phyloP scores from a whole-genome alignment of 2,797 vertebrate species.

The Brotula barbata region DNA sequence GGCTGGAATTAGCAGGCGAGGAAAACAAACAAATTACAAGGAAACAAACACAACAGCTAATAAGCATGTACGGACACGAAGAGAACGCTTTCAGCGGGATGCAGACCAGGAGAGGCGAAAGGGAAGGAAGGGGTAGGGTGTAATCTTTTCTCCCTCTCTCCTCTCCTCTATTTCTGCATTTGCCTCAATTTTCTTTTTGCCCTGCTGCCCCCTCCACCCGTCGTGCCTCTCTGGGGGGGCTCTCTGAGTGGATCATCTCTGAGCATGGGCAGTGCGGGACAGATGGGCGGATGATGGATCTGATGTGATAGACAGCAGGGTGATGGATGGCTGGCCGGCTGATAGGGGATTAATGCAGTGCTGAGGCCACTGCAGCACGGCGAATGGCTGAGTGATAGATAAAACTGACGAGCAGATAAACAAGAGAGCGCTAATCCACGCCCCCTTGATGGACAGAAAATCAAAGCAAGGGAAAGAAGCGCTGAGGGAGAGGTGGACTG shows the following conservation, averaged over 20 bases:
- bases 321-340: constrained; percentile 82
- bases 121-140: constrained; percentile 41
- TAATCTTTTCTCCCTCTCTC: constrained; percentile 57
- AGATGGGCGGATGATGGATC: constrained; percentile 85
- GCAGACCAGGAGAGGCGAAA: constrained; percentile 30
- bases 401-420: constrained; percentile 83
- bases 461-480: constrained; percentile 74
- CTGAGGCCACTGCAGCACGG: constrained; percentile 66
- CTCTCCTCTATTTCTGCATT: constrained; percentile 50
- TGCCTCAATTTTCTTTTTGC: constrained; percentile 58
- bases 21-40: constrained; percentile 79
- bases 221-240: constrained; percentile 50
- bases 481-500: constrained; percentile 55
- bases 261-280: constrained; percentile 73
- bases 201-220: constrained; percentile 51
- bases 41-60: constrained; percentile 75
- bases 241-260: constrained; percentile 69
- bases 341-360: constrained; percentile 84
- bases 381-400: constrained; percentile 78
- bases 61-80: constrained; percentile 74
- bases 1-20: constrained; percentile 73
- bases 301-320: constrained; percentile 80
- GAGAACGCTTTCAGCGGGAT: constrained; percentile 59
- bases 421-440: constrained; percentile 82
- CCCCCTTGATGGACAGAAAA: constrained; percentile 80